Evolutionary conservation across 2,888 invertebrate species (phyloP).

Genomic region (Leptinotarsa tumamoca): DNA sequence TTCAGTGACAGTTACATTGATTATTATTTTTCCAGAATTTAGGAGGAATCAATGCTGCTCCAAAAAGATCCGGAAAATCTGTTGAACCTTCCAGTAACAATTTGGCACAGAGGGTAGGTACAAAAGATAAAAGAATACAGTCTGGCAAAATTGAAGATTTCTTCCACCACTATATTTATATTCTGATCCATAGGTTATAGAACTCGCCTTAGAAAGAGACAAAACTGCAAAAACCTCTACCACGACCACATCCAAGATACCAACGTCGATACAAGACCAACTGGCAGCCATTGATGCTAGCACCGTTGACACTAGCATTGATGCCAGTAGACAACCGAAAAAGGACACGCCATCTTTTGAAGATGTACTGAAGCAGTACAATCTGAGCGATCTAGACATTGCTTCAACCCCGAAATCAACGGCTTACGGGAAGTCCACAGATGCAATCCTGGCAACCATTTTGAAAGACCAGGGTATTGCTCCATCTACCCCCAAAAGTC

Average conservation of each 20-base stretch:
- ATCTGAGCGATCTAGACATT: constrained; percentile 52
- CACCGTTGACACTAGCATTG: neutral
- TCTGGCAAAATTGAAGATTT: neutral
- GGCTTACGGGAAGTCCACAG: constrained; percentile 73
- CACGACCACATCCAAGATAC: constrained; percentile 46
- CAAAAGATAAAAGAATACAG: neutral
- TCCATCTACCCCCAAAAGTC: constrained; percentile 72
- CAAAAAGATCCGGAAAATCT: constrained; percentile 7
- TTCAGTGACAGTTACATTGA: neutral
- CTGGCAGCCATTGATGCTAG: constrained; percentile 34
- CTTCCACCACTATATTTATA: neutral
- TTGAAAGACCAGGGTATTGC: constrained; percentile 80
- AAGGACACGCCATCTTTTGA: constrained; percentile 55
- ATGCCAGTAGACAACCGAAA: constrained; percentile 38
- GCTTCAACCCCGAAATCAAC: constrained; percentile 54
- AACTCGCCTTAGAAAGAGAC: constrained; percentile 60
- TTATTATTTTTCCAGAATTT: constrained; percentile 15
- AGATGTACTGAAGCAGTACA: constrained; percentile 61
- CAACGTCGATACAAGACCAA: constrained; percentile 53
- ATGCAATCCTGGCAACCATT: constrained; percentile 77
- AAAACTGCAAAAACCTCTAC: constrained; percentile 47
- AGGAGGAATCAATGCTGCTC: neutral
- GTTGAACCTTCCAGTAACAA: constrained; percentile 27
- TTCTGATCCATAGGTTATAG: constrained; percentile 56
- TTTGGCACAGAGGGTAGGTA: constrained; percentile 52